A percentile compares a stretch with the other conserved stretches of the same genome.
These are phyloP conservation scores for Calliphora vomitoria DNA, from an alignment of 2,888 invertebrate genomes.

Conservation along the genomic window DNA sequence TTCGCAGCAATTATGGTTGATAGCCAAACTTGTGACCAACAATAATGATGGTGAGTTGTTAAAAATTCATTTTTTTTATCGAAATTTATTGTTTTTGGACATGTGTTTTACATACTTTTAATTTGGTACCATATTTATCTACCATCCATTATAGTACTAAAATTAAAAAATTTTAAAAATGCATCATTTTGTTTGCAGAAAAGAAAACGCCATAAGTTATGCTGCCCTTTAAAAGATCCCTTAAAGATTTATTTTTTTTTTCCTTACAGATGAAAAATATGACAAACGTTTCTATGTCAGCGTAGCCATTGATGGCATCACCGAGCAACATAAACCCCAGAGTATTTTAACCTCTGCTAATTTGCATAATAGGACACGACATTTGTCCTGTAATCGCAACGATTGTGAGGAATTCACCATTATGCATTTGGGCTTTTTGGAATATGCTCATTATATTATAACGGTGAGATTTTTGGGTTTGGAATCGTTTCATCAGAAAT, in stretches of 20 bases:
- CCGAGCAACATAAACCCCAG: slow-evolving; percentile 90
- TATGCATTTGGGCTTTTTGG: slow-evolving; percentile 94
- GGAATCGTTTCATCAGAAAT: slow-evolving; percentile 92
- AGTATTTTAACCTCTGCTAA: slow-evolving; percentile 88
- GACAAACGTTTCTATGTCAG: slow-evolving; percentile 95
- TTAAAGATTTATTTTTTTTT: background rate
- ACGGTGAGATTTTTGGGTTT: slow-evolving; percentile 94
- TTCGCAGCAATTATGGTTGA: slow-evolving; percentile 96
- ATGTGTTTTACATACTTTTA: too few species aligned
- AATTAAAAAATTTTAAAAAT: too few species aligned
- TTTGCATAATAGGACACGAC: slow-evolving; percentile 92
- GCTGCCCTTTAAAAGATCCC: background rate
- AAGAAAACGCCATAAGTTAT: too few species aligned
- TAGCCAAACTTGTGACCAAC: slow-evolving; percentile 92
- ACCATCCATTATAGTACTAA: too few species aligned
- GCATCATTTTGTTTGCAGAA: too few species aligned
- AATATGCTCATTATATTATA: slow-evolving; percentile 94
- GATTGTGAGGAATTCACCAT: slow-evolving; percentile 95
- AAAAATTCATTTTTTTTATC: background rate
- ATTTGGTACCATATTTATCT: too few species aligned
- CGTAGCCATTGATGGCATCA: slow-evolving; percentile 92
- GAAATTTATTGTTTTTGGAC: too few species aligned
- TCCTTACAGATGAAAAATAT: slow-evolving; percentile 91
- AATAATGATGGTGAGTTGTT: slow-evolving; percentile 90
- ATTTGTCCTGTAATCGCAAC: slow-evolving; percentile 92